Evolutionary conservation across 2,888 invertebrate genomes (phyloP).

Genomic region (Lingula anatina): DNA sequence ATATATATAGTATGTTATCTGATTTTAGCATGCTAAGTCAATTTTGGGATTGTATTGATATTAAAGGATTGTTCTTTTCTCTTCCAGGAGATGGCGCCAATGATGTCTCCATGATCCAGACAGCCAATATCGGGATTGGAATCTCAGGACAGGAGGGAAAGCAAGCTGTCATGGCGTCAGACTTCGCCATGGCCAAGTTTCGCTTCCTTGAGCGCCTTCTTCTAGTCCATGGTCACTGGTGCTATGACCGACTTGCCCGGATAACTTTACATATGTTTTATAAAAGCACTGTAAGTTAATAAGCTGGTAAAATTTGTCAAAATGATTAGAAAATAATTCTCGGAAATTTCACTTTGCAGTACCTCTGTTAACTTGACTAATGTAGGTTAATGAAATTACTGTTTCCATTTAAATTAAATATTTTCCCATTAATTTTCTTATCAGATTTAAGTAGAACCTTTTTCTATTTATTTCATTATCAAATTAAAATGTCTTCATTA

Average conservation of each 20-base stretch:
- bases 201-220: constrained; percentile 80
- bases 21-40: too few relatives aligned
- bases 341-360: neutral
- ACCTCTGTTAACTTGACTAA: neutral
- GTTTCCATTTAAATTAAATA: too few relatives aligned
- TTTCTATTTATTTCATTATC: too few relatives aligned
- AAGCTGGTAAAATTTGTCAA: neutral
- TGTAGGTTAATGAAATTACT: neutral
- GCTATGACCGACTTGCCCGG: constrained; percentile 85
- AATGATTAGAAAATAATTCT: constrained; percentile 1
- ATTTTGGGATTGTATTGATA: neutral
- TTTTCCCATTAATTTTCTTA: too few relatives aligned
- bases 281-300: constrained; percentile 92
- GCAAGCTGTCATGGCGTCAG: constrained; percentile 98
- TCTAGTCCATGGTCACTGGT: constrained; percentile 87
- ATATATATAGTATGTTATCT: too few relatives aligned
- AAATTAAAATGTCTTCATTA: too few relatives aligned
- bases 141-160: constrained; percentile 95
- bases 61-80: neutral
- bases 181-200: constrained; percentile 92
- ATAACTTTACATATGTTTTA: constrained; percentile 97
- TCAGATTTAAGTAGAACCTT: too few relatives aligned
- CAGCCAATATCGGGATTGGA: constrained; percentile 93
- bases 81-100: constrained; percentile 84
- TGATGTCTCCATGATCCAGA: constrained; percentile 96